phyloP scores from a whole-genome alignment of 2,797 vertebrate genomes.

The Xyrichtys novacula region DNA sequence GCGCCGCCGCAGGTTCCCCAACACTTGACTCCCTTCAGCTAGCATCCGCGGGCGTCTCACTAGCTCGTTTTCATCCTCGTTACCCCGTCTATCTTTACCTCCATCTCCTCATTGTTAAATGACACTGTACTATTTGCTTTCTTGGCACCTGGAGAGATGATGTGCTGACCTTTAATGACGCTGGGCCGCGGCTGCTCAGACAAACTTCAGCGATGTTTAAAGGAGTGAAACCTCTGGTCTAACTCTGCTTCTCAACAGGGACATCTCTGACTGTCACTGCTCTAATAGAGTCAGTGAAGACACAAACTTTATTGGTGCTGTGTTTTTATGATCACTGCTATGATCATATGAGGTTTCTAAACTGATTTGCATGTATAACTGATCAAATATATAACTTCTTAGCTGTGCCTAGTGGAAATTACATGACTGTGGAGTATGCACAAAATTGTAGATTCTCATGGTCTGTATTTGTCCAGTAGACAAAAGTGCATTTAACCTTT shows the following conservation, averaged over 20 bases:
- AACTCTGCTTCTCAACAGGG: conserved; percentile 5
- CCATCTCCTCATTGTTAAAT: conserved; percentile 62
- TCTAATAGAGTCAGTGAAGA: conserved; percentile 9
- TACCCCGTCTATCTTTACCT: conserved; percentile 44
- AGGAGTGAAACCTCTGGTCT: conserved; percentile 6
- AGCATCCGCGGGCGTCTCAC: conserved; percentile 49
- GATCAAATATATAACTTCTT: too few relatives aligned
- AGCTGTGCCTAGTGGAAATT: too few relatives aligned
- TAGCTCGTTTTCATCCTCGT: conserved; percentile 51
- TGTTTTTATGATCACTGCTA: neutral
- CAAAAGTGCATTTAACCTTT: too few relatives aligned
- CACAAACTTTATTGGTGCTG: conserved; percentile 8
- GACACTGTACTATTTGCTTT: conserved; percentile 47
- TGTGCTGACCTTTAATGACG: conserved; percentile 41
- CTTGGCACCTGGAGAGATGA: conserved; percentile 35
- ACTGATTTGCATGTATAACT: too few relatives aligned
- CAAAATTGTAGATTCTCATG: too few relatives aligned
- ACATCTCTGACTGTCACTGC: conserved; percentile 26
- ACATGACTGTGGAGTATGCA: too few relatives aligned
- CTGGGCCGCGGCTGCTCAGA: neutral
- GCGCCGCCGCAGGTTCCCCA: conserved; percentile 45
- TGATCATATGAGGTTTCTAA: too few relatives aligned
- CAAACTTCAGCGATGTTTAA: conserved; percentile 23
- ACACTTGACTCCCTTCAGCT: conserved; percentile 53
- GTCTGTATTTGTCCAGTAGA: too few relatives aligned